Conservation (phyloP, 2,888 invertebrate genomes). For the Erebia palarica region DNA sequence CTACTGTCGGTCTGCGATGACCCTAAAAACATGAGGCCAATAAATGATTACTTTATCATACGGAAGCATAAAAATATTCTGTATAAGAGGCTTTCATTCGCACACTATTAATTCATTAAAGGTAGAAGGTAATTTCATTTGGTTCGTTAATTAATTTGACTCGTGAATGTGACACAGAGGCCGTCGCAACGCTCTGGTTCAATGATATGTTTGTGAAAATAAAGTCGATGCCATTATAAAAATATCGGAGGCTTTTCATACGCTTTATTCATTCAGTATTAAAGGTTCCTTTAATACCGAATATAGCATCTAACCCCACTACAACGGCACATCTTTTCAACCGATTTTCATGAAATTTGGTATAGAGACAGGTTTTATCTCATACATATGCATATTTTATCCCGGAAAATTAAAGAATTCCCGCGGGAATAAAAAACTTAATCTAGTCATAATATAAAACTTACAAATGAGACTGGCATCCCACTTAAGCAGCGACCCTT, state of each 20-base stretch:
- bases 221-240: constrained; percentile 15
- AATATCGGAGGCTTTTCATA: not conserved
- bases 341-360: too few relatives aligned
- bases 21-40: too few relatives aligned
- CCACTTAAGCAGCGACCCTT: constrained; percentile 62
- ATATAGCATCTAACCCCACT: too few relatives aligned
- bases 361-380: too few relatives aligned
- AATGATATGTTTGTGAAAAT: constrained; percentile 18
- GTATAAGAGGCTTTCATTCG: not conserved
- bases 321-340: too few relatives aligned
- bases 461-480: constrained; percentile 34
- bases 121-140: constrained; percentile 13
- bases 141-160: constrained; percentile 14
- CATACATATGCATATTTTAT: too few relatives aligned
- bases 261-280: too few relatives aligned
- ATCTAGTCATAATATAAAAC: not conserved
- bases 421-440: too few relatives aligned
- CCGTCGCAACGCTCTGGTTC: not conserved
- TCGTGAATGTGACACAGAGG: not conserved
- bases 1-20: too few relatives aligned
- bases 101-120: constrained; percentile 11
- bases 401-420: too few relatives aligned
- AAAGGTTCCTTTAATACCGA: too few relatives aligned
- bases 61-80: not conserved
- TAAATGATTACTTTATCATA: not conserved